Conservation (phyloP, 2,797 vertebrate genomes). For the Spatula clypeata region DNA sequence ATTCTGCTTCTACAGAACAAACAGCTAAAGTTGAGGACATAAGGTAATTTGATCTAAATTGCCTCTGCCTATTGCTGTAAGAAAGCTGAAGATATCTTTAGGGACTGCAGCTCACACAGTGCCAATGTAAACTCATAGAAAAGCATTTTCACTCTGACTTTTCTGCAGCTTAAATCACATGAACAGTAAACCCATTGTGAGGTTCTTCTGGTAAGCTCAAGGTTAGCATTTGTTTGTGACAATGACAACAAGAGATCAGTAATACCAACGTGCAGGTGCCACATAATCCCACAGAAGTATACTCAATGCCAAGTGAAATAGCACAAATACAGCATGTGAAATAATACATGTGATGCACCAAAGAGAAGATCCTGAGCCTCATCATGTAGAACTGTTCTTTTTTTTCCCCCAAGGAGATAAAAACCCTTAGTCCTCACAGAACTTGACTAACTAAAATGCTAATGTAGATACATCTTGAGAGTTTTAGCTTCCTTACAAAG, state of each 20-base stretch:
- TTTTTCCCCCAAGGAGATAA: neutral
- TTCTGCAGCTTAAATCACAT: neutral
- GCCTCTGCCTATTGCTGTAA: neutral
- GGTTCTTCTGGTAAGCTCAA: neutral
- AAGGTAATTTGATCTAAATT: slow-evolving; percentile 35
- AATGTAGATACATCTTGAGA: neutral
- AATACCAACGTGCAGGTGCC: neutral
- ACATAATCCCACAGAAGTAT: neutral
- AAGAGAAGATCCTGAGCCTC: neutral
- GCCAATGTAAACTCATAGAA: neutral
- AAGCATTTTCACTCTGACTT: neutral
- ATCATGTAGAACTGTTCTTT: neutral
- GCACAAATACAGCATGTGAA: neutral
- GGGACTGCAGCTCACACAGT: neutral
- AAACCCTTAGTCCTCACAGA: neutral
- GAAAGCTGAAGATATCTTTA: slow-evolving; percentile 1
- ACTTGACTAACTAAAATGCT: neutral
- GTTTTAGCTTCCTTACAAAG: neutral
- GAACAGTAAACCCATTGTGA: neutral
- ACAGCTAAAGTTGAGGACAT: neutral
- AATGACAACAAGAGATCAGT: neutral
- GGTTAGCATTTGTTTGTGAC: neutral
- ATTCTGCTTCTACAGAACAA: slow-evolving; percentile 35
- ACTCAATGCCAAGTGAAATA: neutral
- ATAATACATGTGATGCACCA: neutral